Evolutionary conservation across 2,888 invertebrate genomes (phyloP), one percentile per base, ranked within the genome.

Genomic region (Chrysodeixis includens): DNA sequence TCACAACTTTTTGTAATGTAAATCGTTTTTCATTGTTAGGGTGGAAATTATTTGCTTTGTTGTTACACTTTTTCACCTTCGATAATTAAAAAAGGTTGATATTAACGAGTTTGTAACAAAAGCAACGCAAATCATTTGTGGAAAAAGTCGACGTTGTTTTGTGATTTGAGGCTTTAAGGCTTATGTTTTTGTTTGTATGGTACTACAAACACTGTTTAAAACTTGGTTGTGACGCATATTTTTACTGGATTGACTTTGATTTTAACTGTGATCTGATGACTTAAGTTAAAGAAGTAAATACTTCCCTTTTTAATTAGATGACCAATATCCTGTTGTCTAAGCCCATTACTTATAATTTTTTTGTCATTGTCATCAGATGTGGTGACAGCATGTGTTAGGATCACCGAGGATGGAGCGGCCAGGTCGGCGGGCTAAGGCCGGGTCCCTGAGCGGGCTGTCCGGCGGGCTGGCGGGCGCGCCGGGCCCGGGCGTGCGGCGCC

Each of bases 351-450:
- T 26, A 26, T 49, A 49, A 20, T 5, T 49, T 6, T 5, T 49
- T 49, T 49, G 18, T 20, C 0, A 16, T 49, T 85, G 61, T 85
- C 80, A 49, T 7, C 88, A 94, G 93, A 89, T 89, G 86, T 82
- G 81, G 46, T 89, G 85, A 85, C 83, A 88, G 71, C 49, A 93
- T 93, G 93, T 71, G 82, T 91, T 94, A 91, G 93, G 84, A 70
- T 83, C 82, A 46, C 83, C 86, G 72, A 87, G 86, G 70, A 94
- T 94, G 94, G 94, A 94, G 91, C 90, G 94, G 86, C 88, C 93
- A 76, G 91, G 93, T 71, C 91, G 94, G 78, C 93, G 94, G 57
- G 86, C 86, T 56, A 94, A 94, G 85, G 93, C 94, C 60, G 94
- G 94, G 77, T 94, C 94, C 71, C 86, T 94, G 82, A 93, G 93